Evolutionary conservation across 2,888 invertebrate genomes (phyloP).

Genomic region (Camponotus fellah): DNA sequence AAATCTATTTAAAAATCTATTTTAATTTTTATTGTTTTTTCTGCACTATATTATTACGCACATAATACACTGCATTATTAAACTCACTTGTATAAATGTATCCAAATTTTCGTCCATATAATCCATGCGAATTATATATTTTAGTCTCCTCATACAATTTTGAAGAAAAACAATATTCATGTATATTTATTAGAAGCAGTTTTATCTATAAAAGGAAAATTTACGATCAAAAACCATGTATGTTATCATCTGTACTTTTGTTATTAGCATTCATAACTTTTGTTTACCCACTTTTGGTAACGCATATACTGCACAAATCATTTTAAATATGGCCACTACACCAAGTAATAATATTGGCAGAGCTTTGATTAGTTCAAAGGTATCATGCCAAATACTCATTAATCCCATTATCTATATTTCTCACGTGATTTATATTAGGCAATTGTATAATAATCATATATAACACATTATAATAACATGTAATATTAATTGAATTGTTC

Average conservation of each 20-base stretch:
- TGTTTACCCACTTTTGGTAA: constrained; percentile 25
- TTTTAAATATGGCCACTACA: background rate
- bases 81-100: constrained; percentile 25
- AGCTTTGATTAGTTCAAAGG: constrained; percentile 6
- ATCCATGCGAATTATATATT: background rate
- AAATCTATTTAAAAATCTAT: too few species aligned
- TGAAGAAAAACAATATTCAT: background rate
- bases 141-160: constrained; percentile 20
- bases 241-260: background rate
- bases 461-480: background rate
- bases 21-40: too few species aligned
- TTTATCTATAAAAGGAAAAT: constrained; percentile 12
- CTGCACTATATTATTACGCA: background rate
- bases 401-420: constrained; percentile 18
- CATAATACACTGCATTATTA: background rate
- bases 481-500: background rate
- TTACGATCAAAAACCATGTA: background rate
- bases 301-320: background rate
- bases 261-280: background rate
- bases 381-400: background rate
- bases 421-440: background rate
- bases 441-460: background rate
- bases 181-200: constrained; percentile 21
- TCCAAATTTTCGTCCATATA: constrained; percentile 16
- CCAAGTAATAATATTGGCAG: background rate